These are phyloP conservation scores for Ectropis grisescens DNA, from an alignment of 1,140 invertebrate species.

Conservation along the genomic window DNA sequence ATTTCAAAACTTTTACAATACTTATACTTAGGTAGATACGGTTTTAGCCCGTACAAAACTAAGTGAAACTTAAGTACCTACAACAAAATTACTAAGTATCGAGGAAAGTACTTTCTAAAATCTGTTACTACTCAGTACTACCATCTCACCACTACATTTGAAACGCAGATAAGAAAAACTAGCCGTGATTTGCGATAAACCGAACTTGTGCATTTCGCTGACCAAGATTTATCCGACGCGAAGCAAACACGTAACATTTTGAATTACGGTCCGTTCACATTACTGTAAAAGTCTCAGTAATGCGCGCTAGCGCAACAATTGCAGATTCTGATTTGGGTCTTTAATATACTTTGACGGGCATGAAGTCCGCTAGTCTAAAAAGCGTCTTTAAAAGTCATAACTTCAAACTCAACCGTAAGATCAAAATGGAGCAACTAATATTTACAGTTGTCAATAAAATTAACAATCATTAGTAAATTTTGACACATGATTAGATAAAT, in stretches of 20 bases:
- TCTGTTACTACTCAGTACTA: neutral
- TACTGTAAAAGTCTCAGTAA: neutral
- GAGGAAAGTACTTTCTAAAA: neutral
- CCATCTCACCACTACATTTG: constrained; percentile 6
- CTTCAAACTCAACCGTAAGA: no score
- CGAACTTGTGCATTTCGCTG: constrained; percentile 17
- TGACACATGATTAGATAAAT: no score
- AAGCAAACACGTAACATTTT: constrained; percentile 6
- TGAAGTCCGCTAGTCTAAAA: no score
- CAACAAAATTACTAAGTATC: neutral
- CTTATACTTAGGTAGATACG: neutral
- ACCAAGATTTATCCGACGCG: constrained; percentile 17
- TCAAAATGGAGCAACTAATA: no score
- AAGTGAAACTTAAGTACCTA: no score
- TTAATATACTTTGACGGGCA: neutral
- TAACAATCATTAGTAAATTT: no score
- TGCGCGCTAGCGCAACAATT: neutral
- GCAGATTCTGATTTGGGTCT: neutral
- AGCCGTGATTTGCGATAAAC: constrained; percentile 15
- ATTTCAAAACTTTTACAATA: neutral
- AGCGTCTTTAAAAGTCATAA: no score
- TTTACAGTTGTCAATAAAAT: no score
- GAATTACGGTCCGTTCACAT: neutral
- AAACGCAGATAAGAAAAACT: constrained; percentile 24
- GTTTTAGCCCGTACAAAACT: no score